Evolutionary conservation across 1,140 invertebrate species (phyloP), one percentile per base, ranked within the genome.

Genomic region (Diuraphis noxia): DNA sequence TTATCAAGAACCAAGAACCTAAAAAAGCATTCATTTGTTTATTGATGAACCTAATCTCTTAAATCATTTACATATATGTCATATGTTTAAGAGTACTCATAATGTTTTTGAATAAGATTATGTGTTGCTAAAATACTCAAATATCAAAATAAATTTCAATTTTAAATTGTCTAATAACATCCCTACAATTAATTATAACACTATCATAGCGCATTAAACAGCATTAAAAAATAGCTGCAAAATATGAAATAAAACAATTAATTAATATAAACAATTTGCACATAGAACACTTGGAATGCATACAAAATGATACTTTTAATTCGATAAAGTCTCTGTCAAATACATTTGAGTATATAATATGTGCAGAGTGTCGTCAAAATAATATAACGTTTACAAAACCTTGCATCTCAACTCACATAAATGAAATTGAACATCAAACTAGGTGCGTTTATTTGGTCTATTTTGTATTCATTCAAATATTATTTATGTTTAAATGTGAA

Each of bases 381-480:
- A 88, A 63, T n/a, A 63, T 56, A 41, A 88, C 40, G 6, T 23
- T 1, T 23, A 10, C 49, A 38, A 88, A 56, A 38, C 7, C 36
- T 7, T 40, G 49, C 17, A 5, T 88, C 13, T 21, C 40, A n/a
- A 63, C 19, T 63, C 86, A 43, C 25, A 21, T 56, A 40, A 43
- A 43, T 13, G 86, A 88, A 38, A 88, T 88, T 40, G 86, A 88
- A 63, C 36, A 63, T 88, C 86, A 88, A 88, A 40, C 86, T 30
- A 63, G 40, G 86, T 88, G 52, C 86, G 86, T 63, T n/a, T 46
- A 49, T 1, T 25, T 23, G 21, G 3, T 84, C 34, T 52, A 25
- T 38, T 86, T 21, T 43, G 7, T n/a, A 43, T 5, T 36, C 5
- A 34, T 34, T 49, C 23, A 34, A 36, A 43, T 86, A 86, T 49